phyloP scores from a whole-genome alignment of 2,113 vertebrate species.

The Monopterus albus region DNA sequence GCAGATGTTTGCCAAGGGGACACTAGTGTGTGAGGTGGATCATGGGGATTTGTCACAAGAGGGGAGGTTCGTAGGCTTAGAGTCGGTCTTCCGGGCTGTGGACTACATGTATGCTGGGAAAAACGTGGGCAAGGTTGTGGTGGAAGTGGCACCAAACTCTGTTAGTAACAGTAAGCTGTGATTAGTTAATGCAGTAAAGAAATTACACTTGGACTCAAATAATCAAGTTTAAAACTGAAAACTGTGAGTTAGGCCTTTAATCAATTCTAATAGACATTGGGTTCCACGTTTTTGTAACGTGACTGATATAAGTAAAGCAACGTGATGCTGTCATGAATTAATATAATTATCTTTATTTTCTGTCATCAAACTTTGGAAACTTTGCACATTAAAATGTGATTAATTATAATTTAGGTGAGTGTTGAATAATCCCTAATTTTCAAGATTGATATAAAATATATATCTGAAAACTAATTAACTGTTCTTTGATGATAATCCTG shows the following conservation, averaged over 20 bases:
- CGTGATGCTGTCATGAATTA: constrained; percentile 25
- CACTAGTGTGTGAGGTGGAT: constrained; percentile 90
- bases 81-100: constrained; percentile 90
- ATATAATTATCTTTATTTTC: constrained; percentile 28
- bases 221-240: neutral
- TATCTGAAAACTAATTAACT: neutral
- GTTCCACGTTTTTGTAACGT: constrained; percentile 44
- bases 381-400: neutral
- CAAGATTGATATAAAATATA: neutral
- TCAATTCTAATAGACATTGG: neutral
- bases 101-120: constrained; percentile 93
- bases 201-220: constrained; percentile 12
- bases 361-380: neutral
- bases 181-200: constrained; percentile 70
- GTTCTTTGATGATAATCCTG: neutral
- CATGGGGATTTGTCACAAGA: constrained; percentile 81
- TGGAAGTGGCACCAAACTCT: constrained; percentile 85
- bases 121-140: constrained; percentile 94
- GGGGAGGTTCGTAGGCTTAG: constrained; percentile 89
- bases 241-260: neutral
- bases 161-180: constrained; percentile 90
- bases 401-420: neutral
- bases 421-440: neutral
- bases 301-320: constrained; percentile 20
- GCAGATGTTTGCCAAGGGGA: constrained; percentile 83